phyloP scores from a whole-genome alignment of 2,797 vertebrate species.

The Sebastes minor region DNA sequence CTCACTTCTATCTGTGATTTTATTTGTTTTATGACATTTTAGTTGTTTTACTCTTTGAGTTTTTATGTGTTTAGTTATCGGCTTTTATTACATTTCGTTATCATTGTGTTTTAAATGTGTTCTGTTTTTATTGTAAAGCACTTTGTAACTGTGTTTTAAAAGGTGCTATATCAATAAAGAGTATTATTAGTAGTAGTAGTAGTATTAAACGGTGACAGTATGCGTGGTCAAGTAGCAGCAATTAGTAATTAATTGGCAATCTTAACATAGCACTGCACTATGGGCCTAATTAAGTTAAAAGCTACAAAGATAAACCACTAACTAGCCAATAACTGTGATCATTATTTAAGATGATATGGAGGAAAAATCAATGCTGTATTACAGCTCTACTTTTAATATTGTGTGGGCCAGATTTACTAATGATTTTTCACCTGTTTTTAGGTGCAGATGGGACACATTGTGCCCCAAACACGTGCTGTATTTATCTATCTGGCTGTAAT shows the following conservation, averaged over 20 bases:
- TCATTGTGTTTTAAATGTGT: no score
- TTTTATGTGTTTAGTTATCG: no score
- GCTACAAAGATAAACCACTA: neutral
- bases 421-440: neutral
- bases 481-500: neutral
- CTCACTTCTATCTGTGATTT: no score
- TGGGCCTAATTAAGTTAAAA: neutral
- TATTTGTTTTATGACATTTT: no score
- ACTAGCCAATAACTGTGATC: neutral
- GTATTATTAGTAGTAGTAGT: no score
- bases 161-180: no score
- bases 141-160: no score
- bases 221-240: neutral
- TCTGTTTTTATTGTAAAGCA: no score
- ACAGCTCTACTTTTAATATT: neutral
- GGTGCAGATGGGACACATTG: neutral
- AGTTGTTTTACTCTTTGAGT: no score
- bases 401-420: neutral
- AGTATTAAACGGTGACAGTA: neutral
- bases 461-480: neutral
- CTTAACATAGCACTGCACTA: neutral
- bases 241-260: neutral
- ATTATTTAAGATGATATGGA: neutral
- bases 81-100: no score
- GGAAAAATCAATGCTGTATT: neutral